Evolutionary conservation across 2,888 invertebrate genomes (phyloP).

Genomic region (Xylophagus ater): DNA sequence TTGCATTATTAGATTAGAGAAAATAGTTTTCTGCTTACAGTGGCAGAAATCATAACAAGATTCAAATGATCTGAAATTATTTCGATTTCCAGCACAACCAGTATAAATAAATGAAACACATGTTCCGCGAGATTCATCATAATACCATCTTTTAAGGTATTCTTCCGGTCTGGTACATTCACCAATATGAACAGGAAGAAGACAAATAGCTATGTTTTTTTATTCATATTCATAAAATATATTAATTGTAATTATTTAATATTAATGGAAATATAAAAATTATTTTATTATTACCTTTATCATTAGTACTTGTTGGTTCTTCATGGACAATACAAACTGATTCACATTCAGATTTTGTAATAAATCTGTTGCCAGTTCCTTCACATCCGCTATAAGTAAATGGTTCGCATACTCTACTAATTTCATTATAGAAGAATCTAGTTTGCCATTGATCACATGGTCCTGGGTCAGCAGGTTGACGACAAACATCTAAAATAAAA

Average conservation of each 20-base stretch:
- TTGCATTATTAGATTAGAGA: too few species aligned
- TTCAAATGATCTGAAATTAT: conserved; percentile 67
- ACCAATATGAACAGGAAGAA: conserved; percentile 50
- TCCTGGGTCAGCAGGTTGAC: conserved; percentile 53
- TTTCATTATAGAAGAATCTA: conserved; percentile 55
- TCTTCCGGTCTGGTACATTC: conserved; percentile 40
- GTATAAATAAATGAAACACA: conserved; percentile 73
- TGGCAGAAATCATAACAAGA: conserved; percentile 55
- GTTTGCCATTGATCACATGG: conserved; percentile 53
- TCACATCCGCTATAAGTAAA: conserved; percentile 74
- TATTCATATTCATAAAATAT: too few species aligned
- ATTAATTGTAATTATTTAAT: too few species aligned
- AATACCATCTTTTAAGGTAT: conserved; percentile 58
- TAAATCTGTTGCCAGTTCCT: conserved; percentile 78
- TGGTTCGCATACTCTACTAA: conserved; percentile 49
- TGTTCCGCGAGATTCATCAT: conserved; percentile 52
- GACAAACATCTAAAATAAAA: conserved; percentile 55
- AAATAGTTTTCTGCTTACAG: conserved; percentile 28
- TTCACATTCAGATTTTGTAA: conserved; percentile 60
- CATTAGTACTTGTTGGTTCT: conserved; percentile 37
- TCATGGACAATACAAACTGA: conserved; percentile 50
- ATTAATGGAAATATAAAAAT: too few species aligned
- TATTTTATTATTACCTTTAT: conserved; percentile 28
- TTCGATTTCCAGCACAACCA: conserved; percentile 80
- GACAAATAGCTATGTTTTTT: conserved; percentile 47